These are phyloP conservation scores for Apomyelois bistriatella DNA, from an alignment of 2,888 invertebrate genomes.

Conservation along the genomic window DNA sequence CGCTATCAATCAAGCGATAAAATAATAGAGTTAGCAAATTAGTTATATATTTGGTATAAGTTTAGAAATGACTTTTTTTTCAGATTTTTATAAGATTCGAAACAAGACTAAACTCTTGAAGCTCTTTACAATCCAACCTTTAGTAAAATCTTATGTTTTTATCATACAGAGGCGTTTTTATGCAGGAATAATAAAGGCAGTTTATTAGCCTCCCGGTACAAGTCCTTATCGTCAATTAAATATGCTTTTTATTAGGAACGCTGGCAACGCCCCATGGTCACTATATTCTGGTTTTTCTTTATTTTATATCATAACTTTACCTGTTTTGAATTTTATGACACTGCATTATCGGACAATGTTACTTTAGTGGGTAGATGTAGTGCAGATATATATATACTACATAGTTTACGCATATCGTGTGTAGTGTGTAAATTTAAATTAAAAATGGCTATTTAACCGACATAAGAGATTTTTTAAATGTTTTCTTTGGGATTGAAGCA, in stretches of 20 bases:
- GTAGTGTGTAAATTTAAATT: too few relatives aligned
- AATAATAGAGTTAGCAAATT: too few relatives aligned
- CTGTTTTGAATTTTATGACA: constrained; percentile 39
- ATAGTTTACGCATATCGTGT: too few relatives aligned
- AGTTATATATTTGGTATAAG: too few relatives aligned
- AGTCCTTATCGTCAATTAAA: constrained; percentile 77
- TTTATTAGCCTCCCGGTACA: constrained; percentile 70
- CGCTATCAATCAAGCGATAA: too few relatives aligned
- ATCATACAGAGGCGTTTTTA: constrained; percentile 58
- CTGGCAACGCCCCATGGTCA: constrained; percentile 62
- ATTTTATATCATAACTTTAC: constrained; percentile 50
- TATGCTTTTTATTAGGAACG: constrained; percentile 76
- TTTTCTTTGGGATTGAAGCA: too few relatives aligned
- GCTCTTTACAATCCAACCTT: constrained; percentile 30
- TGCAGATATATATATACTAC: not conserved
- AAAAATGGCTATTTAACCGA: too few relatives aligned
- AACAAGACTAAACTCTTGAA: constrained; percentile 20
- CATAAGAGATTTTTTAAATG: too few relatives aligned
- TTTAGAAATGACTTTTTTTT: too few relatives aligned
- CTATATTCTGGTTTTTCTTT: constrained; percentile 44
- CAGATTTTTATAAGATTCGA: too few relatives aligned
- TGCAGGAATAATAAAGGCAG: constrained; percentile 73
- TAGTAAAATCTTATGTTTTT: constrained; percentile 51
- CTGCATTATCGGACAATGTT: constrained; percentile 34
- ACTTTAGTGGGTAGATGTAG: constrained; percentile 12